Evolutionary conservation across 2,797 vertebrate genomes (phyloP).

Genomic region (Crocodylus rhombifer): DNA sequence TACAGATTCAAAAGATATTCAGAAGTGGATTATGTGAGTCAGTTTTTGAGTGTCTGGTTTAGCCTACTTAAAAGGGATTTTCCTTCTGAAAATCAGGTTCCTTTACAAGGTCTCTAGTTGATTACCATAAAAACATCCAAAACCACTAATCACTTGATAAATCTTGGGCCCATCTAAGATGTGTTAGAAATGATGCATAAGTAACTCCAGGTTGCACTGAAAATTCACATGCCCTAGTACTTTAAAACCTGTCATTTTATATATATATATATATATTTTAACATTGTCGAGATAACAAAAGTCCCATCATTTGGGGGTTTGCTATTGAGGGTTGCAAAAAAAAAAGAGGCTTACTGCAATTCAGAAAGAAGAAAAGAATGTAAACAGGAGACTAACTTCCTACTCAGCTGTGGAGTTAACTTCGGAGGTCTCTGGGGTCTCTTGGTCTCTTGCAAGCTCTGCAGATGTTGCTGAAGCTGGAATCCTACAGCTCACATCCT

Average conservation of each 20-base stretch:
- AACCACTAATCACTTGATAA: background rate
- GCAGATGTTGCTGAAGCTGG: slow-evolving; percentile 39
- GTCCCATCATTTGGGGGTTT: background rate
- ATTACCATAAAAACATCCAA: background rate
- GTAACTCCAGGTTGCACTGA: background rate
- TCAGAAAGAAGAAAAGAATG: slow-evolving; percentile 4
- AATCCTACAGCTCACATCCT: background rate
- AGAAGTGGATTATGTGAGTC: background rate
- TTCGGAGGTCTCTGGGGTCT: background rate
- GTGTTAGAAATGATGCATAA: background rate
- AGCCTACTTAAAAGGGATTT: background rate
- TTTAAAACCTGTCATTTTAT: no score
- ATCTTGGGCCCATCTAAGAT: background rate
- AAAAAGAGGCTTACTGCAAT: background rate
- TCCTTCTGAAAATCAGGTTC: no score
- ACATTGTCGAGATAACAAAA: background rate
- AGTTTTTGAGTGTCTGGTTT: background rate
- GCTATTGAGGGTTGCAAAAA: background rate
- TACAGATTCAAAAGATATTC: no score
- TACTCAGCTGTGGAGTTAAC: background rate
- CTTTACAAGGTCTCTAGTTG: background rate
- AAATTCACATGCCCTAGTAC: accelerated
- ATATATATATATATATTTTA: no score
- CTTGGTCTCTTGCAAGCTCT: background rate
- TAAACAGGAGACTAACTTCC: slow-evolving; percentile 16